These are phyloP conservation scores for Meloidogyne exigua DNA, from an alignment of 1,140 invertebrate genomes.

Conservation along the genomic window DNA sequence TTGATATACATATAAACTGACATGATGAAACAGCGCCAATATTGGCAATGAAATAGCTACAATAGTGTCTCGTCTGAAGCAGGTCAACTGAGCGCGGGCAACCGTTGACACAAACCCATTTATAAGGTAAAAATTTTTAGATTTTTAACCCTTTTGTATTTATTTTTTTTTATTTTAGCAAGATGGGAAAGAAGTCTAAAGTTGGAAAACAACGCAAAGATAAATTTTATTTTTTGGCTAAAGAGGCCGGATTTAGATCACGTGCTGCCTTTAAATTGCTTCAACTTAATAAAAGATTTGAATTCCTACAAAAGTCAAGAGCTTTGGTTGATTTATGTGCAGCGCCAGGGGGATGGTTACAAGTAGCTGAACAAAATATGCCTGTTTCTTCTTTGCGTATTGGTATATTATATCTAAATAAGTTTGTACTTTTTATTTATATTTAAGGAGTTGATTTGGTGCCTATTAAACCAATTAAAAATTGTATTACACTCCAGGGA, in stretches of 20 bases:
- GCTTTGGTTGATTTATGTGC: constrained; percentile 97
- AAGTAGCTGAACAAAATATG: constrained; percentile 97
- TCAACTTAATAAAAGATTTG: constrained; percentile 93
- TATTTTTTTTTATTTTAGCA: not conserved
- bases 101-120: too few relatives aligned
- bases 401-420: constrained; percentile 65
- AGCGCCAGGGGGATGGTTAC: constrained; percentile 99
- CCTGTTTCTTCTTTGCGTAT: constrained; percentile 91
- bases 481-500: constrained; percentile 82
- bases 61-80: too few relatives aligned
- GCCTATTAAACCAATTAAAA: constrained; percentile 86
- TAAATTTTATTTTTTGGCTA: constrained; percentile 96
- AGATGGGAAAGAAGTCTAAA: constrained; percentile 94
- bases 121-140: too few relatives aligned
- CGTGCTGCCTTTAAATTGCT: constrained; percentile 97
- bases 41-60: too few relatives aligned
- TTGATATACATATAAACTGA: too few relatives aligned
- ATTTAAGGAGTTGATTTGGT: constrained; percentile 84
- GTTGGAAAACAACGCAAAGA: constrained; percentile 94
- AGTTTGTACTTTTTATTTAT: not conserved
- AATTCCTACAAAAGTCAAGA: constrained; percentile 90
- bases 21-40: too few relatives aligned
- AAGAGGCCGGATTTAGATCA: constrained; percentile 96
- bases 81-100: too few relatives aligned
- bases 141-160: too few relatives aligned